Base-by-base conservation (phyloP, 2,888 invertebrate genomes). In the Chesias legatella region DNA sequence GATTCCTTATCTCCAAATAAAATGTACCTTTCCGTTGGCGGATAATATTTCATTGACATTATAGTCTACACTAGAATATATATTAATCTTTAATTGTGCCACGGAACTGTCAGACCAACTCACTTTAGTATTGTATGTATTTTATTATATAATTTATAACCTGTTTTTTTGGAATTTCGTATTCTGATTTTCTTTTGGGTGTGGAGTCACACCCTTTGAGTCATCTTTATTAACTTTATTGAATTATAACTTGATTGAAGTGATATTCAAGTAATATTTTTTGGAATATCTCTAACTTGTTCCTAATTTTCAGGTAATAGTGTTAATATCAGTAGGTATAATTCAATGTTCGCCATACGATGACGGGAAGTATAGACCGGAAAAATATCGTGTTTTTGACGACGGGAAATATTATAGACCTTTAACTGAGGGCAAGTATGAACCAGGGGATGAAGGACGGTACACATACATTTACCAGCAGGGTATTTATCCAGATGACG, bases 371-470 rank as follows among this genome's bases (percentile, higher is more conserved):
- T 88, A 85, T 41, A 65, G 55, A 30, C 81, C 79, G 1, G 58
- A 58, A 47, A 73, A 71, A 52, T 76, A 75, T 37, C 71, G 63
- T 23, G 45, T 68, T 24, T 67, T 70, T 23, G 81, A 86, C 30
- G 84, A 85, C 43, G 89, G 89, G 3, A 74, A 73, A 56, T 89
- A 89, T 51, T 79, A 79, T 31, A 71, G 81, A 51, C 78, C 84
- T 0, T 34, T 63, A 35, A 66, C 71, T 9, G 86, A 88, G 53
- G 91, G 91, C 1, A 89, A 88, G 62, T 91, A 91, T 51, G 49
- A 79, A 10, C 90, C 86, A 0, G 83, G 89, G 1, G 79, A 89
- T 26, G 89, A 90, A 47, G 91, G 90, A 6, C 80, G 71, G 55
- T 91, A 90, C 56, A 77, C 74, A 0, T 90, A 90, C 32, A 75